Conservation (phyloP, 2,113 vertebrate genomes). For the Pionites leucogaster region DNA sequence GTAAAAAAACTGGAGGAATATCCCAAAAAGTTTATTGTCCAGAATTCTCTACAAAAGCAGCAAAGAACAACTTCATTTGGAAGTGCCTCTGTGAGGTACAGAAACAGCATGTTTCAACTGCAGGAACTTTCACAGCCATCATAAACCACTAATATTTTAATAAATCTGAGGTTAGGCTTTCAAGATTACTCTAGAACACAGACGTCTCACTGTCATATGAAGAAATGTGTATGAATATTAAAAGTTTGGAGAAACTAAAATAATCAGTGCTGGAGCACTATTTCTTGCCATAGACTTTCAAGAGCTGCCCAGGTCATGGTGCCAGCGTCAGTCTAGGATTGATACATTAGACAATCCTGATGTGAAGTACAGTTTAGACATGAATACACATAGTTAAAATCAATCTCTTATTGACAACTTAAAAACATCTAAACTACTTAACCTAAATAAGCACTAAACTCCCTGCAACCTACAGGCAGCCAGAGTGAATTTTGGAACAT, state of each 20-base stretch:
- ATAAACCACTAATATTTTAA: not conserved
- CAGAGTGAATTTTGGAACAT: not conserved
- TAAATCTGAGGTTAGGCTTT: not conserved
- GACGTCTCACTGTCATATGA: not conserved
- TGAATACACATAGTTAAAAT: not conserved
- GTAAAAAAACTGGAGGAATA: not conserved
- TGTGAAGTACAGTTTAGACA: not conserved
- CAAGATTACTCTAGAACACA: not conserved
- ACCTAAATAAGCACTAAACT: not conserved
- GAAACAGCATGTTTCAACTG: not conserved
- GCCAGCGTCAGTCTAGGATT: not conserved
- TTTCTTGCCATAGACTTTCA: not conserved
- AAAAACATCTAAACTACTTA: not conserved
- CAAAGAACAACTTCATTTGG: not conserved
- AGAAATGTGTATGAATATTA: not conserved
- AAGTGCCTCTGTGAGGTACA: not conserved
- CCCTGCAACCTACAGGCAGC: not conserved
- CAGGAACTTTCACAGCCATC: not conserved
- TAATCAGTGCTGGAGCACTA: not conserved
- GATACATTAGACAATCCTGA: not conserved
- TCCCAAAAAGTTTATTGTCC: not conserved
- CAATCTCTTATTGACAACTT: not conserved
- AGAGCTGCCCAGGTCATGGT: not conserved
- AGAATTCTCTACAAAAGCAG: not conserved
- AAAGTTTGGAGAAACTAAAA: not conserved